phyloP scores from a whole-genome alignment of 1,140 invertebrate genomes.

The Mylabris phalerata region DNA sequence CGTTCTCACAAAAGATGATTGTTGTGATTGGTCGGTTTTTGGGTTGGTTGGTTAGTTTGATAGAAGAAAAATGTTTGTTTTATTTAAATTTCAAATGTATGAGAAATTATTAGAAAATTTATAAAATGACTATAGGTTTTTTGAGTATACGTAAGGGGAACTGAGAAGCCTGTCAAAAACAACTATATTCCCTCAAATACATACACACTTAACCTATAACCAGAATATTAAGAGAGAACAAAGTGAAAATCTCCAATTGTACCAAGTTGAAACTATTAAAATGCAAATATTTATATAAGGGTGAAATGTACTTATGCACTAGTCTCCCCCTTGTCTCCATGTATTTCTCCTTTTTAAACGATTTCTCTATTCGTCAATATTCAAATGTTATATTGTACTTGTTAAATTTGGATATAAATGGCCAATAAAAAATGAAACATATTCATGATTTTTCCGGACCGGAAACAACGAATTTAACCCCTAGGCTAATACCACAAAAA shows the following conservation, averaged over 20 bases:
- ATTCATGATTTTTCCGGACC: conserved; percentile 42
- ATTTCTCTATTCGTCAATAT: background rate
- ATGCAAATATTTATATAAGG: conserved; percentile 37
- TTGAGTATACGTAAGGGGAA: too few species aligned
- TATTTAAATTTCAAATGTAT: conserved; percentile 36
- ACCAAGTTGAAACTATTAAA: conserved; percentile 35
- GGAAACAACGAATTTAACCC: conserved; percentile 31
- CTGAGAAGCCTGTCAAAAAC: too few species aligned
- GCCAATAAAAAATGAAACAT: conserved; percentile 43
- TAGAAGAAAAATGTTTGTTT: conserved; percentile 41
- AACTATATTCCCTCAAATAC: too few species aligned
- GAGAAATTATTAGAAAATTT: too few species aligned
- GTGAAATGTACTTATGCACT: conserved; percentile 9
- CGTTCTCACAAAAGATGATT: background rate
- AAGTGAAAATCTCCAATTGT: conserved; percentile 22
- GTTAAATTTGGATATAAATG: conserved; percentile 38
- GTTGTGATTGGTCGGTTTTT: too few species aligned
- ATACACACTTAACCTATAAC: too few species aligned
- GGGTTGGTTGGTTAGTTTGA: too few species aligned
- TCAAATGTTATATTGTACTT: conserved; percentile 25
- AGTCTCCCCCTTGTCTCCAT: conserved; percentile 1
- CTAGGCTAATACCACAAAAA: too few species aligned
- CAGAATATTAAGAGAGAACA: background rate
- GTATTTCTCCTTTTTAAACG: background rate
- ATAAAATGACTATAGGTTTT: too few species aligned